Evolutionary conservation across 2,113 vertebrate species (phyloP).

Genomic region (Enhydra lutris): DNA sequence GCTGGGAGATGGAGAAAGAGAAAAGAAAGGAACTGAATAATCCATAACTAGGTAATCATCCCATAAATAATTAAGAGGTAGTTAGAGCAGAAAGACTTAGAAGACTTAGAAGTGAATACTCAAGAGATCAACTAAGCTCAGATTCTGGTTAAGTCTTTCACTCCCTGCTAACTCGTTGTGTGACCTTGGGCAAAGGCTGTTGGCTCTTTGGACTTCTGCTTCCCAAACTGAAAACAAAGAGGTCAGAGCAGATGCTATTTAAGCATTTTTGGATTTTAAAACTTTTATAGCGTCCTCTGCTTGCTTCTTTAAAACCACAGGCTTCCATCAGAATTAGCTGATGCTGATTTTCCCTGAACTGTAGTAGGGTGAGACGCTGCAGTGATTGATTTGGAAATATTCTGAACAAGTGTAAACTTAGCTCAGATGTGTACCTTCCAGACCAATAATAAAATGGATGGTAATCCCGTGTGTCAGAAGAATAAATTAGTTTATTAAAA

Average conservation of each 20-base stretch:
- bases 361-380: neutral
- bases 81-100: neutral
- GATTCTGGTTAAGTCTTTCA: neutral
- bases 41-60: neutral
- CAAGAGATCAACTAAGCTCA: neutral
- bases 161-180: neutral
- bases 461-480: conserved; percentile 24
- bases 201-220: neutral
- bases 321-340: neutral
- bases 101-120: neutral
- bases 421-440: conserved; percentile 7
- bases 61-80: conserved; percentile 5
- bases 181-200: neutral
- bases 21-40: conserved; percentile 12
- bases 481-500: conserved; percentile 64
- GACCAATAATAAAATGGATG: neutral
- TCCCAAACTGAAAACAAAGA: neutral
- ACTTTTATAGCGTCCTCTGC: neutral
- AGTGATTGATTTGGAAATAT: neutral
- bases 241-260: neutral
- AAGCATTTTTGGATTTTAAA: neutral
- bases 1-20: neutral
- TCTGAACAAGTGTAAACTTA: neutral
- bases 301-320: neutral
- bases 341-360: neutral